phyloP scores from a whole-genome alignment of 2,888 invertebrate species.

The Drosophila setosimentum region DNA sequence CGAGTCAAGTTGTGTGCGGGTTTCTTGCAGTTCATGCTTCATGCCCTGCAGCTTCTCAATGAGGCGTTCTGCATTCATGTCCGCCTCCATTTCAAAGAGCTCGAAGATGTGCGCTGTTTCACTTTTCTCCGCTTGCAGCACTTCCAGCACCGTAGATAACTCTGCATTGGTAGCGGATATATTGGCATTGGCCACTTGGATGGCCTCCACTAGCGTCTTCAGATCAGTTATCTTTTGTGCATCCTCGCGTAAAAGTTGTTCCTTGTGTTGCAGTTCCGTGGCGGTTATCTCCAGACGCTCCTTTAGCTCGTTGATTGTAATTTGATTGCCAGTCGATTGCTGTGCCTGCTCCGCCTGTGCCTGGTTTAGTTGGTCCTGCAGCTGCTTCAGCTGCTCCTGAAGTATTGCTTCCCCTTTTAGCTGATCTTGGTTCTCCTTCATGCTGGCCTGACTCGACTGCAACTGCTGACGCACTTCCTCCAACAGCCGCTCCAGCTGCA shows the following conservation, averaged over 20 bases:
- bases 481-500: constrained; percentile 67
- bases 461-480: constrained; percentile 69
- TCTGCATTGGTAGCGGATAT: constrained; percentile 79
- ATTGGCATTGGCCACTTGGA: constrained; percentile 76
- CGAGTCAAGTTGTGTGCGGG: constrained; percentile 56
- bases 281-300: constrained; percentile 69
- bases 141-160: constrained; percentile 69
- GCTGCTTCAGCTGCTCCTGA: constrained; percentile 47
- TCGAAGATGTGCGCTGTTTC: constrained; percentile 82
- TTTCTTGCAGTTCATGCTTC: constrained; percentile 68
- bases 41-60: constrained; percentile 69
- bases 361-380: constrained; percentile 49
- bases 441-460: constrained; percentile 47
- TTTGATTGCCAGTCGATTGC: constrained; percentile 57
- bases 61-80: constrained; percentile 73
- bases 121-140: constrained; percentile 77
- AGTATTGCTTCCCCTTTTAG: constrained; percentile 31
- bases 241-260: constrained; percentile 71
- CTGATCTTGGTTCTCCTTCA: constrained; percentile 55
- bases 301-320: constrained; percentile 64
- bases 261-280: constrained; percentile 67
- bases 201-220: constrained; percentile 71
- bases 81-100: constrained; percentile 82
- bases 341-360: constrained; percentile 50
- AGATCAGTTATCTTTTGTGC: constrained; percentile 77